Evolutionary conservation across 2,113 vertebrate genomes (phyloP).

Genomic region (Cariama cristata): DNA sequence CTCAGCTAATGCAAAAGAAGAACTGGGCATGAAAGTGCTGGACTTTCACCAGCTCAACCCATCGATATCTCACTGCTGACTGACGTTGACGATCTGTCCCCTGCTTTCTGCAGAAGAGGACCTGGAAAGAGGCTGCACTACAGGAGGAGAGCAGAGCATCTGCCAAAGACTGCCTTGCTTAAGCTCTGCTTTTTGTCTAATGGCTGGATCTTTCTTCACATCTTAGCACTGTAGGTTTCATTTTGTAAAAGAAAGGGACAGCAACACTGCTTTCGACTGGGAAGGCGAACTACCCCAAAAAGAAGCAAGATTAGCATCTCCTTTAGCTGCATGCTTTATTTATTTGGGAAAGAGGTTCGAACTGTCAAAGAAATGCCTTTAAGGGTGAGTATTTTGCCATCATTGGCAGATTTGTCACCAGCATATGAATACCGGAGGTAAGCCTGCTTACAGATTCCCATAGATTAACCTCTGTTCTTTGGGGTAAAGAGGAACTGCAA

Average conservation of each 20-base stretch:
- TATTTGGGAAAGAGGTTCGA: background rate
- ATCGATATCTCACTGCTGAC: background rate
- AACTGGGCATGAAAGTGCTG: background rate
- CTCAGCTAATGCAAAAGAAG: background rate
- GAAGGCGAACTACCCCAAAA: background rate
- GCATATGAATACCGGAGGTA: background rate
- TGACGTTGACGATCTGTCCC: background rate
- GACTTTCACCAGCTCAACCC: background rate
- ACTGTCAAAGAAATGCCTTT: background rate
- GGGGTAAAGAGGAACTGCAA: background rate
- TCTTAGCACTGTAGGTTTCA: background rate
- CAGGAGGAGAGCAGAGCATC: background rate
- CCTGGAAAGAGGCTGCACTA: background rate
- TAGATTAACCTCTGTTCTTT: background rate
- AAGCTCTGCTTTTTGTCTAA: fast-evolving
- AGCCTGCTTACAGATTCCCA: background rate
- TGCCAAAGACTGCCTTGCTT: background rate
- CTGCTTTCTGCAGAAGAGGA: background rate
- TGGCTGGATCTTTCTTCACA: background rate
- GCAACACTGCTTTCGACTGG: background rate
- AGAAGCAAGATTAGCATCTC: background rate
- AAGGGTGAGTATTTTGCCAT: background rate
- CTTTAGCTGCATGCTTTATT: background rate
- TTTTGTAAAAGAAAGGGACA: background rate
- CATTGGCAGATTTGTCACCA: fast-evolving